phyloP scores from a whole-genome alignment of 2,797 vertebrate species.

The Tauraco hartlaubi region DNA sequence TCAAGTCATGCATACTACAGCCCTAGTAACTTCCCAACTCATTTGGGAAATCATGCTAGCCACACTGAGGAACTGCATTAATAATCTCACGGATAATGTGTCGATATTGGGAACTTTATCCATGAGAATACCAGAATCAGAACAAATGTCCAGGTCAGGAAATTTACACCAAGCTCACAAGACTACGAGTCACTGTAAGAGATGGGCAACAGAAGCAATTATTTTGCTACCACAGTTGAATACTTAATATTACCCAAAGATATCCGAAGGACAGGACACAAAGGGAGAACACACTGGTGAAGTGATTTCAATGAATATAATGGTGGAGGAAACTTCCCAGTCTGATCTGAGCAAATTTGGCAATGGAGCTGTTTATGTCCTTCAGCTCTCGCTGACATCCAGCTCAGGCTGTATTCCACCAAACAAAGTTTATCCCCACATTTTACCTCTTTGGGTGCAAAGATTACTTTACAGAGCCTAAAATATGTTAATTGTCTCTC shows the following conservation, averaged over 20 bases:
- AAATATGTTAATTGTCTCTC: not conserved
- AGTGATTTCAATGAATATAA: not conserved
- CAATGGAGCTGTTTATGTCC: not conserved
- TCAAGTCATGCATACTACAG: not conserved
- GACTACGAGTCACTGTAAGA: not conserved
- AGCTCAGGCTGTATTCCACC: not conserved
- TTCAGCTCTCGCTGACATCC: not conserved
- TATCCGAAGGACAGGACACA: not conserved
- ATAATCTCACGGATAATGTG: not conserved
- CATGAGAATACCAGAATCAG: not conserved
- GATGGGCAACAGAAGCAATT: not conserved
- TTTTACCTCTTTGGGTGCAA: not conserved
- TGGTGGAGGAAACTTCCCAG: not conserved
- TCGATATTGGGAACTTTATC: constrained; percentile 29
- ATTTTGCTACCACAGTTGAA: not conserved
- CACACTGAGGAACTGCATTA: not conserved
- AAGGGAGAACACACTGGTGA: not conserved
- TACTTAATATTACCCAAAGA: not conserved
- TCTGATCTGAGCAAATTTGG: not conserved
- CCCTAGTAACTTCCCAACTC: not conserved
- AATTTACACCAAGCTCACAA: not conserved
- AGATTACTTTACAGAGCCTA: not conserved
- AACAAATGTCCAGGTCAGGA: not conserved
- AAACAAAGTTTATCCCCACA: not conserved
- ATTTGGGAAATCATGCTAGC: constrained; percentile 46